phyloP scores from a whole-genome alignment of 2,113 vertebrate genomes.

The Cercocebus atys region DNA sequence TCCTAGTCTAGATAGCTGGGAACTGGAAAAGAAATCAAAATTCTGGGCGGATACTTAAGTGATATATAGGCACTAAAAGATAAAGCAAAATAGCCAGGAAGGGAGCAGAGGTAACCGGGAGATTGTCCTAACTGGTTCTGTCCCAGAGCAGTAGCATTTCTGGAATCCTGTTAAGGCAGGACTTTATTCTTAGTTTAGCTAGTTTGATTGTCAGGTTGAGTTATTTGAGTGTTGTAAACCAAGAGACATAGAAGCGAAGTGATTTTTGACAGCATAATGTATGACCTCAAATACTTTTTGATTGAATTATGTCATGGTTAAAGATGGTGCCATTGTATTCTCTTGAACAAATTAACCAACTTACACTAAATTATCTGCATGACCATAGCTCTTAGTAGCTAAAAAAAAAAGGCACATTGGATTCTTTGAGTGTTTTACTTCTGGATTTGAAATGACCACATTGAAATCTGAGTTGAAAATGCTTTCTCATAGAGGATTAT shows the following conservation, averaged over 20 bases:
- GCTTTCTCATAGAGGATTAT: neutral
- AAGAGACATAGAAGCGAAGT: slow-evolving; percentile 32
- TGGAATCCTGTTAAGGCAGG: neutral
- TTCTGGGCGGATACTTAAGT: neutral
- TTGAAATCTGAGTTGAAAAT: slow-evolving; percentile 53
- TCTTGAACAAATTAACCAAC: slow-evolving; percentile 64
- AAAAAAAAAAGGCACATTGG: neutral
- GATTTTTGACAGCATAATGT: slow-evolving; percentile 65
- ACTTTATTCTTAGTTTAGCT: neutral
- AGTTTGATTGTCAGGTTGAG: slow-evolving; percentile 24
- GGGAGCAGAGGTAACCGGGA: neutral
- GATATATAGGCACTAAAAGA: slow-evolving; percentile 13
- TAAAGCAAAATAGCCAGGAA: neutral
- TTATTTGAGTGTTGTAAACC: slow-evolving; percentile 20
- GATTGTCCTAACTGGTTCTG: neutral
- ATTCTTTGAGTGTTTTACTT: slow-evolving; percentile 52
- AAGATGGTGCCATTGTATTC: slow-evolving; percentile 48
- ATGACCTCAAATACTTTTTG: slow-evolving; percentile 53
- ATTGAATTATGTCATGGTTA: slow-evolving; percentile 63
- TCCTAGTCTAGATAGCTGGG: slow-evolving; percentile 11
- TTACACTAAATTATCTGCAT: slow-evolving; percentile 45
- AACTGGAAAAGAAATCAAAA: slow-evolving; percentile 36
- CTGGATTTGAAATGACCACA: slow-evolving; percentile 43
- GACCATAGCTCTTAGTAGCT: neutral
- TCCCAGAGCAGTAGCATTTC: neutral